A percentile compares a stretch with the other conserved stretches of the same genome.
Evolutionary conservation across 2,113 vertebrate species (phyloP).

Genomic region (Hyaena hyaena): DNA sequence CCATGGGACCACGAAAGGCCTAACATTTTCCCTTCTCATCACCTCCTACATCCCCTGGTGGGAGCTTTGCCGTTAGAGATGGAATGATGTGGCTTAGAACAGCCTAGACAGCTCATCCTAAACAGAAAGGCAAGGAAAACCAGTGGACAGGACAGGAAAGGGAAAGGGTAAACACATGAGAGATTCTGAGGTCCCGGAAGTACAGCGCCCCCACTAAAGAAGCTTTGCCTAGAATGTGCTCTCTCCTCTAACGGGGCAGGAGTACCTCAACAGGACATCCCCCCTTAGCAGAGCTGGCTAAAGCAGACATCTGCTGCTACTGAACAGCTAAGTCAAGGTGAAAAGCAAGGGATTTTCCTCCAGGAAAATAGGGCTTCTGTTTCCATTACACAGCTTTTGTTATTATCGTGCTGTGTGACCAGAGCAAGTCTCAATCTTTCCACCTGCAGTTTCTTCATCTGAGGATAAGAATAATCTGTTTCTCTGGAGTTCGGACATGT

Average conservation of each 20-base stretch:
- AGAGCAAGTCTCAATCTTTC: not conserved
- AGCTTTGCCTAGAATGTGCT: not conserved
- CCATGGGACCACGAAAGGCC: not conserved
- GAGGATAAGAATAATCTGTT: not conserved
- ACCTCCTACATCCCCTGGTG: not conserved
- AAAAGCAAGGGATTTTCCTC: conserved; percentile 12
- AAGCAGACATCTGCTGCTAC: not conserved
- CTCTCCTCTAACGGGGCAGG: not conserved
- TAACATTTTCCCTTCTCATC: not conserved
- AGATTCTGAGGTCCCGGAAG: not conserved
- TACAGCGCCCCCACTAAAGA: not conserved
- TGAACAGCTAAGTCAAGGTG: not conserved
- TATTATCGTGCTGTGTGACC: not conserved
- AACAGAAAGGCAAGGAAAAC: not conserved
- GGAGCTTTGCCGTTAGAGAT: conserved; percentile 1
- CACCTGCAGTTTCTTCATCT: not conserved
- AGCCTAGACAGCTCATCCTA: not conserved
- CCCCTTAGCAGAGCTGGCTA: not conserved
- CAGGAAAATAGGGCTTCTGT: not conserved
- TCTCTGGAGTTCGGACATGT: not conserved
- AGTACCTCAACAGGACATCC: not conserved
- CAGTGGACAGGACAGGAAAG: not conserved
- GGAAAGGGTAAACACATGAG: not conserved
- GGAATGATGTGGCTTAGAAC: not conserved
- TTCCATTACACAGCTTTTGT: not conserved